Base-by-base conservation (phyloP, 2,888 invertebrate species). In the Cryptocephalus moraei region DNA sequence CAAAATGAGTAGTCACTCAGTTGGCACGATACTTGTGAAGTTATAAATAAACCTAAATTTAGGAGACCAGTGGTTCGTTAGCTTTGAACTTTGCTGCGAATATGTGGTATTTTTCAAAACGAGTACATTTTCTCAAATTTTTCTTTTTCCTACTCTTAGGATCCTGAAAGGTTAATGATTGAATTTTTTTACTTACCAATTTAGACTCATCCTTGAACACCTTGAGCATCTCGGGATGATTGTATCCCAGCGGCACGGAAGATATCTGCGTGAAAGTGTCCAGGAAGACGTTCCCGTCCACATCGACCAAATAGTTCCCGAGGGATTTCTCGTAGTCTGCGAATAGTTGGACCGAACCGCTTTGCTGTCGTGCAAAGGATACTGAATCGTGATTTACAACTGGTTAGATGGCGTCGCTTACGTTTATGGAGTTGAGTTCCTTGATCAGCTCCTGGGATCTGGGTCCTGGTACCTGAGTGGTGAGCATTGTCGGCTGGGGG, bases 271-370 rank as follows among this genome's bases (percentile, higher is more conserved):
- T 92, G 69, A 84, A 97, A 11, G 91, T 79, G 71, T 99, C 97
- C 56, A 97, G 78, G 56, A 94, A 76, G 8, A 79, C 72, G 67
- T 95, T 95, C 9, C 88, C 94, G 71, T 97, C 97, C 3, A 87
- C 94, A 70, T 97, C 99, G n/a, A 84, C 83, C 52, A 97, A 73
- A 69, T 96, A 99, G 71, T 99, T 99, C 38, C 97, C 99, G 45
- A 81, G 68, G 9, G 92, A 90, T 68, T 86, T 86, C 56, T 92
- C 87, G 72, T 93, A 96, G 72, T 99, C 91, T 10, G 84, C 90
- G 72, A 97, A 96, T 41, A 95, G 71, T 73, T 93, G 87, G 1
- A 91, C 84, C 8, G 86, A 78, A 8, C 79, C 80, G 39, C 82
- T 77, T 82, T 87, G 85, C 88, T 90, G 14, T 8, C 68, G 51